Conservation (phyloP, 1,140 invertebrate species). For the Orchestia grillus region DNA sequence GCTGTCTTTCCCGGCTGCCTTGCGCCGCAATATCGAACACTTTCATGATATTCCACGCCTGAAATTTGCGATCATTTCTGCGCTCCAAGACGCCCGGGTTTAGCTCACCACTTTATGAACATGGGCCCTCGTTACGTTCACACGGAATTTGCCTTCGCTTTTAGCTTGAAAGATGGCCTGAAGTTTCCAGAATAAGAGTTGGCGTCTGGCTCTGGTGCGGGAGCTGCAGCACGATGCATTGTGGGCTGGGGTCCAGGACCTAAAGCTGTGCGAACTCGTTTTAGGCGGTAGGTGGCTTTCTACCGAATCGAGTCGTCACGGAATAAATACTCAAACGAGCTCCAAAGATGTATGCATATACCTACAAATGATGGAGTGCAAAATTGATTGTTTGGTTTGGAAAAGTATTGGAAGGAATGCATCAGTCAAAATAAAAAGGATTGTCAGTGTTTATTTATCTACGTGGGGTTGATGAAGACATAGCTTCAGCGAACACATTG, state of each 20-base stretch:
- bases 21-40: slow-evolving; percentile 47
- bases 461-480: too few relatives aligned
- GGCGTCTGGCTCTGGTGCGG: background rate
- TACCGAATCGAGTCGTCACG: background rate
- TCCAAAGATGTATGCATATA: too few relatives aligned
- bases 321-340: background rate
- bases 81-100: background rate
- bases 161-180: background rate
- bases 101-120: background rate
- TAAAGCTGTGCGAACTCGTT: background rate
- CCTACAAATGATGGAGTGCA: too few relatives aligned
- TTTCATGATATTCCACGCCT: background rate
- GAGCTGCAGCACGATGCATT: background rate
- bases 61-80: slow-evolving; percentile 21
- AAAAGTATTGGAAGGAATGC: too few relatives aligned
- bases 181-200: background rate
- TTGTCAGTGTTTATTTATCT: too few relatives aligned
- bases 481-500: too few relatives aligned
- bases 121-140: background rate
- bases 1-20: slow-evolving; percentile 5
- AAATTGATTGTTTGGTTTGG: too few relatives aligned
- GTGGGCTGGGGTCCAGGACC: background rate
- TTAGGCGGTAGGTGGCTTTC: background rate
- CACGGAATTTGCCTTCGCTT: background rate
- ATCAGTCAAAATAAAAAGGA: too few relatives aligned